These are phyloP conservation scores for Delphinus delphis DNA, from an alignment of 2,113 vertebrate genomes.

Conservation along the genomic window DNA sequence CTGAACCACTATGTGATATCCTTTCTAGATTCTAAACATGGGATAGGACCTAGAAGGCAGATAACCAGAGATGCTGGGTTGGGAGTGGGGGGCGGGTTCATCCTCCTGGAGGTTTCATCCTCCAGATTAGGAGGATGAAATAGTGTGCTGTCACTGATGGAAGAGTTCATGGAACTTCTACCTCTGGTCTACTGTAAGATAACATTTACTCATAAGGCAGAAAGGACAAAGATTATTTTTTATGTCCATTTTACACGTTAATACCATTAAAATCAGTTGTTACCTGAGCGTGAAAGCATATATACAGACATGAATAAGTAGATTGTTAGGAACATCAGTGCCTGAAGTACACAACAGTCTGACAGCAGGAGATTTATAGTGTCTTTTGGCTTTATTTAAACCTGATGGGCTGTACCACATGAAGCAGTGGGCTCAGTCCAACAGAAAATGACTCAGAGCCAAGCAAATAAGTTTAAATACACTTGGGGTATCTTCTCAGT, in stretches of 20 bases:
- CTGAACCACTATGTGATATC: background rate
- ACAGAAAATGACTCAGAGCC: slow-evolving; percentile 55
- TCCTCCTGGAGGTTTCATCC: too few relatives aligned
- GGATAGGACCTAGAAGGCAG: background rate
- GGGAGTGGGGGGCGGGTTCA: rapidly evolving
- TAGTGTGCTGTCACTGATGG: background rate
- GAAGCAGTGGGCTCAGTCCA: slow-evolving; percentile 35
- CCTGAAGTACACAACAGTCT: background rate
- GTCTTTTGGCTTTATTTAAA: slow-evolving; percentile 48
- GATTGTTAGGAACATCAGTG: background rate
- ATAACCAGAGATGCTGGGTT: background rate
- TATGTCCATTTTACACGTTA: background rate
- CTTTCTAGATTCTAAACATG: background rate
- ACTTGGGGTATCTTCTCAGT: background rate
- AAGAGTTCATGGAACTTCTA: background rate
- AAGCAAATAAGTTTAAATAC: slow-evolving; percentile 18
- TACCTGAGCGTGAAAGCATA: background rate
- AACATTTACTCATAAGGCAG: background rate
- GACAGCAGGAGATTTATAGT: background rate
- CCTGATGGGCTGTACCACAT: background rate
- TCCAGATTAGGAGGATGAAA: background rate
- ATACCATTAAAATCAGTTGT: background rate
- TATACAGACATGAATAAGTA: background rate
- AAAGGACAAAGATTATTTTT: background rate
- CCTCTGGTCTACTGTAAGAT: background rate